A percentile compares a stretch with the other conserved stretches of the same genome.
These are phyloP conservation scores for Nysson spinosus DNA, from an alignment of 2,888 invertebrate species.

Conservation along the genomic window DNA sequence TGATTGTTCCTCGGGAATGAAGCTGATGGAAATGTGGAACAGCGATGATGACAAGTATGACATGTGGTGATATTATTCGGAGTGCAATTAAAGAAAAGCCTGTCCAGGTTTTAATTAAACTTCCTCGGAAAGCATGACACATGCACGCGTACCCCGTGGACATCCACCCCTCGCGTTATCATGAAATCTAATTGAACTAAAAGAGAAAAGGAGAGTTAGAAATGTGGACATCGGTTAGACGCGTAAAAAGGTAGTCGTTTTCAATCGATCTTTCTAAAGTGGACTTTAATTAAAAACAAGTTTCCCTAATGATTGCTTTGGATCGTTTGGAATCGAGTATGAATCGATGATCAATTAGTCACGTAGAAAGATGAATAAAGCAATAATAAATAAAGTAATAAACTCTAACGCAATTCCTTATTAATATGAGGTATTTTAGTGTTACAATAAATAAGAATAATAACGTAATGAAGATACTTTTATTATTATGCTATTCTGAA, in stretches of 20 bases:
- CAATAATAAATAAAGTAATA: no score
- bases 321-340: background rate
- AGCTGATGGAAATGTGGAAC: no score
- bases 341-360: no score
- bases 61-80: constrained; percentile 9
- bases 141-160: constrained; percentile 36
- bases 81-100: constrained; percentile 47
- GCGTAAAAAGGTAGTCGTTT: constrained; percentile 17
- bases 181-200: constrained; percentile 54
- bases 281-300: constrained; percentile 55
- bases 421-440: no score
- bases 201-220: constrained; percentile 7
- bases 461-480: no score
- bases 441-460: no score
- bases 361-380: no score
- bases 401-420: no score
- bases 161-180: constrained; percentile 36
- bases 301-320: constrained; percentile 18
- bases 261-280: constrained; percentile 13
- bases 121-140: constrained; percentile 36
- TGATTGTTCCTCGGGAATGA: no score
- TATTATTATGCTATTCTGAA: no score
- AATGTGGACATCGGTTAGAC: background rate
- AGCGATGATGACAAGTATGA: no score
- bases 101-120: constrained; percentile 53